Evolutionary conservation across 2,113 vertebrate genomes (phyloP), one percentile per base, ranked within the genome.

Genomic region (Oryzias celebensis): DNA sequence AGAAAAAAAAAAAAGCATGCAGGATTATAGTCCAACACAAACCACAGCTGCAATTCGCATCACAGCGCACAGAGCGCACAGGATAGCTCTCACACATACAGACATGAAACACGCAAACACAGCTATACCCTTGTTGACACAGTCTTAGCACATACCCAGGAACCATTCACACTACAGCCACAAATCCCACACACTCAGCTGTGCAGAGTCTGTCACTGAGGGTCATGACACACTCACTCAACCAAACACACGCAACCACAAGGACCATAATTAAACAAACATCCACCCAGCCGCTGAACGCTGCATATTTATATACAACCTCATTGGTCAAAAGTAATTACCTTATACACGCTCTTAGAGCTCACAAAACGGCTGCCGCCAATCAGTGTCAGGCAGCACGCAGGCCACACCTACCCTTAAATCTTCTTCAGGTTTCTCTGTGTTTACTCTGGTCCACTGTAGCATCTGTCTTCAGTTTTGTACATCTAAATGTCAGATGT

Each of bases 21-120:
- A 31, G 58, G 65, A 80, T 75, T 72, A 55, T 65, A 56, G 77
- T 92, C 88, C 88, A 90, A 90, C 81, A 87, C 75, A 87, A 89
- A 87, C 86, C 86, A 88, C 89, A 91, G 87, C 88, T 91, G 89
- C 83, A 81, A 60, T 89, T 86, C 83, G 83, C 88, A 91, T 91
- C 81, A 90, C 68, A 78, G 68, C 47, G 75, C 69, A 78, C 65
- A 48, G 52, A 75, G 65, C 81, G 78, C 65, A 63, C 62, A 62
- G 73, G 52, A 75, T 72, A 68, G 63, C 57, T 49, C 56, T 66
- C 54, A 53, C 63, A 72, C 68, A 65, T 67, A 60, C 45, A 71
- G 64, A 57, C 49, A 59, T 52, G 26, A 71, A 73, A 54, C 45
- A 51, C 61, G 66, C 26, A 23, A 24, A 62, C 22, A 63, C 50